Conservation (phyloP, 1,140 invertebrate species). For the Lysiphlebus fabarum region DNA sequence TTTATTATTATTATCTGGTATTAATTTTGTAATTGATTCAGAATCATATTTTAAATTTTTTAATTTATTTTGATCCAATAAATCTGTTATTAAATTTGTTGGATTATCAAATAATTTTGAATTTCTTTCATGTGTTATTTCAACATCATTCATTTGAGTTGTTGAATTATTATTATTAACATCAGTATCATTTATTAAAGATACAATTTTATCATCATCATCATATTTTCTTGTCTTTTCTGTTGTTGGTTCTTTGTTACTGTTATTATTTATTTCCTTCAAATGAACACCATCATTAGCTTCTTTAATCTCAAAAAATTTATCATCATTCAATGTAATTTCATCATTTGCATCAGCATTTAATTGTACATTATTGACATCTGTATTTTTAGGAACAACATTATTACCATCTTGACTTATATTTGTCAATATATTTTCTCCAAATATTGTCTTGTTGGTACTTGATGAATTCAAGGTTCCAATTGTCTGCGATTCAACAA, state of each 20-base stretch:
- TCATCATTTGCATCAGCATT: background rate
- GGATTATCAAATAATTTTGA: slow-evolving; percentile 14
- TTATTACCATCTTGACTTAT: too few relatives aligned
- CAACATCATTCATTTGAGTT: slow-evolving; percentile 27
- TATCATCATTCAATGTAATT: background rate
- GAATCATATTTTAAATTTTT: slow-evolving; percentile 38
- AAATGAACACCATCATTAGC: slow-evolving; percentile 21
- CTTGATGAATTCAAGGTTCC: too few relatives aligned
- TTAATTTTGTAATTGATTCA: slow-evolving; percentile 32
- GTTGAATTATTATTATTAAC: slow-evolving; percentile 38
- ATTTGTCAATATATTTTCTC: too few relatives aligned
- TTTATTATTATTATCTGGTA: too few relatives aligned
- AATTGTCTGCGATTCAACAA: too few relatives aligned
- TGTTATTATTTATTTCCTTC: slow-evolving; percentile 4
- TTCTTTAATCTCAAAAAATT: slow-evolving; percentile 23
- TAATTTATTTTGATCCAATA: too few relatives aligned
- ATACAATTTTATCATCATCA: slow-evolving; percentile 24
- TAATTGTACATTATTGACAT: too few relatives aligned
- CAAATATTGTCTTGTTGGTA: too few relatives aligned
- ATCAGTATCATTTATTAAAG: slow-evolving; percentile 42
- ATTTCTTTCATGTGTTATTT: slow-evolving; percentile 10
- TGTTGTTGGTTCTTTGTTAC: slow-evolving; percentile 17
- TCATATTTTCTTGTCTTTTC: background rate
- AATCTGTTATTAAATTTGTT: slow-evolving; percentile 17
- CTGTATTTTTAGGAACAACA: too few relatives aligned